Evolutionary conservation across 2,888 invertebrate species (phyloP).

Genomic region (Cerastoderma edule): DNA sequence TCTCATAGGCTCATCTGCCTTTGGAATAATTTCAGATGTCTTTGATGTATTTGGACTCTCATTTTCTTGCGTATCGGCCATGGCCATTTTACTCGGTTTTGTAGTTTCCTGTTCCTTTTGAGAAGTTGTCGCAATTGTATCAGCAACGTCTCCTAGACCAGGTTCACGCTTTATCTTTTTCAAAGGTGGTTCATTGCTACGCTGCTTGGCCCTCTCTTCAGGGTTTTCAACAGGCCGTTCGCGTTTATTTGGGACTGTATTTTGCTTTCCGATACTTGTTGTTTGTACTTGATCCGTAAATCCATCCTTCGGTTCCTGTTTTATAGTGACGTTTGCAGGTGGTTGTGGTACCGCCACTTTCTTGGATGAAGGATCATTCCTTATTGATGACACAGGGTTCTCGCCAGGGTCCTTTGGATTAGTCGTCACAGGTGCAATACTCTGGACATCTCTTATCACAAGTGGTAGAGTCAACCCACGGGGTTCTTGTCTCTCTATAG

Average conservation of each 20-base stretch:
- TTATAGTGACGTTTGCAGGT: neutral
- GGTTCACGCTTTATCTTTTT: slow-evolving; percentile 10
- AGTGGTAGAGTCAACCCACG: no score
- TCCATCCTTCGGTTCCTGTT: neutral
- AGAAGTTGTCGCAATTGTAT: neutral
- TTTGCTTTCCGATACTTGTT: neutral
- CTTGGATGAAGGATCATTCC: no score
- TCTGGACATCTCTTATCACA: slow-evolving; percentile 11
- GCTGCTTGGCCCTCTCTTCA: neutral
- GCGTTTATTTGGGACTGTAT: neutral
- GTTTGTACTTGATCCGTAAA: neutral
- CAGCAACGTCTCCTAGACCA: neutral
- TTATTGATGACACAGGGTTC: neutral
- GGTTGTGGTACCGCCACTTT: neutral
- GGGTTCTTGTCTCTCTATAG: neutral
- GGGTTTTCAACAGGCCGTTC: neutral
- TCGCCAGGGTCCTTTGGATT: neutral
- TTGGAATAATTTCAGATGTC: no score
- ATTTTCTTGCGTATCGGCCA: no score
- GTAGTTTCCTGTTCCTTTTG: neutral
- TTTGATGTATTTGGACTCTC: neutral
- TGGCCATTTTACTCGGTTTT: no score
- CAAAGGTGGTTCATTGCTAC: neutral
- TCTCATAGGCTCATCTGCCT: no score
- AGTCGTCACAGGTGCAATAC: neutral